Conservation (phyloP, 2,888 invertebrate species). For the Tromatobia lineatoria region DNA sequence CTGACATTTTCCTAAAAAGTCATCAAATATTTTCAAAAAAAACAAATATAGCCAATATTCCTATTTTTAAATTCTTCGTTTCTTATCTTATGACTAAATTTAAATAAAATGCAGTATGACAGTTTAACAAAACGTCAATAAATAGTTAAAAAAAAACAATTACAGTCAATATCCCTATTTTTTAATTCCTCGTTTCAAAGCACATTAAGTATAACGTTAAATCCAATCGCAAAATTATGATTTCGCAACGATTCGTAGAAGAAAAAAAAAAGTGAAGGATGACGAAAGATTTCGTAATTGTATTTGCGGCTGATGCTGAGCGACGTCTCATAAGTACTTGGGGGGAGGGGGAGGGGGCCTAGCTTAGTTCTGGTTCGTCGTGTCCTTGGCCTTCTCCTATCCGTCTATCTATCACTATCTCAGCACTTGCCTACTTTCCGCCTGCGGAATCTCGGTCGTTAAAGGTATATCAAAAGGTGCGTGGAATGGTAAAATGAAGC, state of each 20-base stretch:
- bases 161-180: neutral
- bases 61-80: no score
- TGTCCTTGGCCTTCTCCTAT: slow-evolving; percentile 66
- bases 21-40: no score
- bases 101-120: no score
- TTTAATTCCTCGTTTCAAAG: neutral
- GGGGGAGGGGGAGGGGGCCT: neutral
- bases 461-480: slow-evolving; percentile 3
- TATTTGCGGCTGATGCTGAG: neutral
- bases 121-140: neutral
- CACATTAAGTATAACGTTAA: neutral
- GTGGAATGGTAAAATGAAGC: slow-evolving; percentile 11
- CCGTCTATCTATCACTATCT: slow-evolving; percentile 35
- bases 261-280: slow-evolving; percentile 3
- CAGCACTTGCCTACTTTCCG: slow-evolving; percentile 19
- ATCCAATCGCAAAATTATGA: slow-evolving; percentile 10
- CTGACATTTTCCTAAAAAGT: no score
- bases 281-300: slow-evolving; percentile 22
- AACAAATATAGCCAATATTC: no score
- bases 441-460: slow-evolving; percentile 38
- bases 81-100: no score
- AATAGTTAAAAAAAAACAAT: neutral
- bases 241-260: neutral
- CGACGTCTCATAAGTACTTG: neutral
- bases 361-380: slow-evolving; percentile 37